These are phyloP conservation scores for Eudyptes chrysolophus DNA, from an alignment of 2,113 vertebrate species.

Conservation along the genomic window DNA sequence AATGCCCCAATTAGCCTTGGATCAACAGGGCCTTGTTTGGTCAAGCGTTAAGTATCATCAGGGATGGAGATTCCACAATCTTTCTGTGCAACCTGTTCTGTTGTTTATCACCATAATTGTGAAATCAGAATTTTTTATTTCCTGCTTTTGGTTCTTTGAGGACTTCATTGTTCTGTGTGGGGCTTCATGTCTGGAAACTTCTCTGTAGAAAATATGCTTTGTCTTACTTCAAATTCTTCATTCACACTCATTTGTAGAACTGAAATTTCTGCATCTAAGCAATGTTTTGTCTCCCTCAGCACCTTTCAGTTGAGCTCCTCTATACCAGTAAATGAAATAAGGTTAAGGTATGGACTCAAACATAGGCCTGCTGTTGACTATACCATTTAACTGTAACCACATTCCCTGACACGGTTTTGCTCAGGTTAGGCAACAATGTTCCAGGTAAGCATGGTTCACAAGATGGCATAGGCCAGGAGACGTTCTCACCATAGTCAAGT, in stretches of 20 bases:
- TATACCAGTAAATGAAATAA: neutral
- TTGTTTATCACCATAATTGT: neutral
- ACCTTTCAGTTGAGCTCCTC: neutral
- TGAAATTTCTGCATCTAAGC: neutral
- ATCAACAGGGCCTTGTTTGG: neutral
- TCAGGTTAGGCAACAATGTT: neutral
- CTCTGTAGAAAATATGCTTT: neutral
- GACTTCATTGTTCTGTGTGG: neutral
- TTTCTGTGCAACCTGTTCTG: neutral
- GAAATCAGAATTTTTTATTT: neutral
- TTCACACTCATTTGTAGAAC: neutral
- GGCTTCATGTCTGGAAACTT: neutral
- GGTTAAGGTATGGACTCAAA: neutral
- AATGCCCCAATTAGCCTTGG: neutral
- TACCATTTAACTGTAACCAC: neutral
- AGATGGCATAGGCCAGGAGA: neutral
- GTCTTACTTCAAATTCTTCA: neutral
- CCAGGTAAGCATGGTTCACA: neutral
- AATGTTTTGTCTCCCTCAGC: neutral
- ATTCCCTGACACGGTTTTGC: neutral
- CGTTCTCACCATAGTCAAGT: fast-evolving
- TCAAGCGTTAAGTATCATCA: neutral
- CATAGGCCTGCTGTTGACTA: neutral
- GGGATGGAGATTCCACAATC: neutral
- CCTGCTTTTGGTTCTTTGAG: neutral